Evolutionary conservation across 2,888 invertebrate genomes (phyloP).

Genomic region (Cerastis rubricosa): DNA sequence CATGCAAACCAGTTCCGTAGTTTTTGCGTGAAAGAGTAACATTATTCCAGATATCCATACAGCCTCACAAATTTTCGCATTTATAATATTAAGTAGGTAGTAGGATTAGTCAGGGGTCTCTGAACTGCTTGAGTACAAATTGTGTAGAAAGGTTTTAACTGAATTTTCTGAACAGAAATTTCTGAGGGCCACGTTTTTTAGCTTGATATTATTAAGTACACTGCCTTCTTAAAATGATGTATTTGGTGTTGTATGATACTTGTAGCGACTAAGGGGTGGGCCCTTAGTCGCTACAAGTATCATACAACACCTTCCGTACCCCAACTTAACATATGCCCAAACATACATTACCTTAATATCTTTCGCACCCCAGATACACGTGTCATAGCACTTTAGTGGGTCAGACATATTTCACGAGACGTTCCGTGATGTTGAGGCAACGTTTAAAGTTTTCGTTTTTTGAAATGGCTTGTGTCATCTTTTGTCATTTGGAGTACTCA

Average conservation of each 20-base stretch:
- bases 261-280: not conserved
- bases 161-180: not conserved
- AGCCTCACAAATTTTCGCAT: no score
- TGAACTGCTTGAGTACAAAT: not conserved
- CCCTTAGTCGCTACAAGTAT: not conserved
- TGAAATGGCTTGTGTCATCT: not conserved
- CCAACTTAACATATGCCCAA: slow-evolving; percentile 27
- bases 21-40: no score
- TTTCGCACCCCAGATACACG: slow-evolving; percentile 46
- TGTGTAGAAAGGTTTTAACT: not conserved
- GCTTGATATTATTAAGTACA: no score
- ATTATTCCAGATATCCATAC: no score
- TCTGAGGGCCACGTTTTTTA: no score
- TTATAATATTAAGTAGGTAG: no score
- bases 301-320: not conserved
- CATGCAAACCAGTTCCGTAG: no score
- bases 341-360: slow-evolving; percentile 56
- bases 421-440: slow-evolving; percentile 21
- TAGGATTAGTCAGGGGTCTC: not conserved
- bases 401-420: slow-evolving; percentile 55
- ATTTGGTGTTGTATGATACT: slow-evolving; percentile 7
- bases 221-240: no score
- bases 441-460: slow-evolving; percentile 26
- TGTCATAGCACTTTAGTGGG: slow-evolving; percentile 35
- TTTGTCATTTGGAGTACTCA: not conserved